phyloP scores from a whole-genome alignment of 2,113 vertebrate species.

The Podarcis cretensis region DNA sequence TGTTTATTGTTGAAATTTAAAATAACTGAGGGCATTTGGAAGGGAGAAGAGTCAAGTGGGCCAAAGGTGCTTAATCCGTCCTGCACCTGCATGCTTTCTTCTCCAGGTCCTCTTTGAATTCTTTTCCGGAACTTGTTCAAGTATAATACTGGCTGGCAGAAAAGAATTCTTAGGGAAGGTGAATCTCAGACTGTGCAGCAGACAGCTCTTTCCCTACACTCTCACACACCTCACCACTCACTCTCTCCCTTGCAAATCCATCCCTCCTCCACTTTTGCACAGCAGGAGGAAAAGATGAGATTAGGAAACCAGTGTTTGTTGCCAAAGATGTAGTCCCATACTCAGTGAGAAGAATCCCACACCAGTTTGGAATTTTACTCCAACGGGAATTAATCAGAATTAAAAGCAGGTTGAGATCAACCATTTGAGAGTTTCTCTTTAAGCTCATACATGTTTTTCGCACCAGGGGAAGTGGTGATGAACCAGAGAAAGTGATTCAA shows the following conservation, averaged over 20 bases:
- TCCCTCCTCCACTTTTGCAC: background rate
- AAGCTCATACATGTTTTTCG: background rate
- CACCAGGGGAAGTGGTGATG: background rate
- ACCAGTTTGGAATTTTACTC: too few relatives aligned
- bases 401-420: too few relatives aligned
- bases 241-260: background rate
- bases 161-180: background rate
- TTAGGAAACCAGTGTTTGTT: background rate
- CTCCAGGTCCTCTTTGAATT: background rate
- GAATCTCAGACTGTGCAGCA: too few relatives aligned
- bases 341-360: too few relatives aligned
- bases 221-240: background rate
- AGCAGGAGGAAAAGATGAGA: background rate
- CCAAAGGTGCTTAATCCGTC: background rate
- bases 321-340: background rate
- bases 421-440: too few relatives aligned
- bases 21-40: background rate
- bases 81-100: background rate
- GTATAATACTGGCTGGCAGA: background rate
- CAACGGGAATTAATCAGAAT: too few relatives aligned
- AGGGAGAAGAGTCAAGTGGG: background rate
- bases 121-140: background rate
- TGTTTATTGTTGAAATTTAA: background rate
- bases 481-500: background rate
- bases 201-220: too few relatives aligned